phyloP scores from a whole-genome alignment of 2,888 invertebrate species.

The Aporophyla nigra region DNA sequence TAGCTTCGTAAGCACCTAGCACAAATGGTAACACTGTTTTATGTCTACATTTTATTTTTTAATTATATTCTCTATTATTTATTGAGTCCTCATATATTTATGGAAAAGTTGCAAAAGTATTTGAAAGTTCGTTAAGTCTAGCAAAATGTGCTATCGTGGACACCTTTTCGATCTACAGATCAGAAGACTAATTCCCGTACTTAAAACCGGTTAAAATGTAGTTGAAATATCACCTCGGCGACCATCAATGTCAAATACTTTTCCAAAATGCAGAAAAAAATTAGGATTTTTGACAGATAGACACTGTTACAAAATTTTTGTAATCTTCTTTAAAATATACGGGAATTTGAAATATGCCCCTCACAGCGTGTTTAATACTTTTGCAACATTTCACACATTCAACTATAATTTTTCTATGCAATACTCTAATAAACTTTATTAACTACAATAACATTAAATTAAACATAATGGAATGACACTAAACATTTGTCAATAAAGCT shows the following conservation, averaged over 20 bases:
- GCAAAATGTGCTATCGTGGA: background rate
- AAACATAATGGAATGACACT: conserved; percentile 63
- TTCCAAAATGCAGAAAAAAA: no score
- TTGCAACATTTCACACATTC: conserved; percentile 43
- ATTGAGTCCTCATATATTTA: conserved; percentile 59
- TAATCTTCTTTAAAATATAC: no score
- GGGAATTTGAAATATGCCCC: no score
- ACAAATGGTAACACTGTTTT: conserved; percentile 68
- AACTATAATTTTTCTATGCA: conserved; percentile 53
- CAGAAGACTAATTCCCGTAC: no score
- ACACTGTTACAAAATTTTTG: no score
- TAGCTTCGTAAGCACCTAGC: conserved; percentile 67
- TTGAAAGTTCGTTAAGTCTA: conserved; percentile 13
- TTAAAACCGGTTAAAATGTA: no score
- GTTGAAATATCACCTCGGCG: no score
- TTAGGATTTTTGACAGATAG: no score
- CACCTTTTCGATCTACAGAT: background rate
- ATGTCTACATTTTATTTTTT: conserved; percentile 47
- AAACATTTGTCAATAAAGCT: conserved; percentile 50
- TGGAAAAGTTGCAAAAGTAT: conserved; percentile 51
- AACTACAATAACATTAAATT: conserved; percentile 53
- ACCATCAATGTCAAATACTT: no score
- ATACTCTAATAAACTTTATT: conserved; percentile 58
- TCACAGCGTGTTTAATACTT: background rate
- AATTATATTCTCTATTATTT: conserved; percentile 45